Percentiles rank a stretch among this genome's conserved stretches.
Conservation (phyloP, 64 coral and sea anemone genomes). For the Montipora foliosa region DNA sequence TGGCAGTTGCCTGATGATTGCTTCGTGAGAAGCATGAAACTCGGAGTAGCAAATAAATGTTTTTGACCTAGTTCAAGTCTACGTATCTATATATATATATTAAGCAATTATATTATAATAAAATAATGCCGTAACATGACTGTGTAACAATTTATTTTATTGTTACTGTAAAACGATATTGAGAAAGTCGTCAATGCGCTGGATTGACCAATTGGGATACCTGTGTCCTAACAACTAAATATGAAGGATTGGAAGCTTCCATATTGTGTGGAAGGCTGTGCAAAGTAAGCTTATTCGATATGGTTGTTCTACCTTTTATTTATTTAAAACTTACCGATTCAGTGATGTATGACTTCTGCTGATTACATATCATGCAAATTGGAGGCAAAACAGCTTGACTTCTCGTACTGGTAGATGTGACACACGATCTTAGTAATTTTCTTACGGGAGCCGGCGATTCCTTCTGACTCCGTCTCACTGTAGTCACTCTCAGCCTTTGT, state of each 20-base stretch:
- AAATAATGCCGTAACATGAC: no score
- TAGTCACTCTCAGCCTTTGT: slow-evolving; percentile 37
- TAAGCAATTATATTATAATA: no score
- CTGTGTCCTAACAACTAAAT: not conserved
- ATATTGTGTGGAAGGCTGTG: slow-evolving; percentile 33
- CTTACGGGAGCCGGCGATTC: slow-evolving; percentile 39
- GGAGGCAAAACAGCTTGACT: slow-evolving; percentile 67
- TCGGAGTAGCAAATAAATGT: no score
- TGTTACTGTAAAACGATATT: no score
- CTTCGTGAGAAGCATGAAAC: no score
- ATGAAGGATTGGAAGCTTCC: slow-evolving; percentile 45
- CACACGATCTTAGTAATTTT: slow-evolving; percentile 59
- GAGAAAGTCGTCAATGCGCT: no score
- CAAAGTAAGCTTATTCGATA: slow-evolving; percentile 27
- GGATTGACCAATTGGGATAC: no score
- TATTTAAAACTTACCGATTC: slow-evolving; percentile 68
- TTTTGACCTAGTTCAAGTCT: no score
- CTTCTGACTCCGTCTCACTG: slow-evolving; percentile 3
- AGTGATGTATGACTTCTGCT: slow-evolving; percentile 70
- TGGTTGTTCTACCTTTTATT: slow-evolving; percentile 43
- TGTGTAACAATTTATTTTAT: no score
- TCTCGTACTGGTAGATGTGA: slow-evolving; percentile 33
- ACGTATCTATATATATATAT: no score
- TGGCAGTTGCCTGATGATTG: no score
- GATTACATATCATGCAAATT: slow-evolving; percentile 72